phyloP scores from a whole-genome alignment of 2,888 invertebrate genomes.

The Erynnis tages region DNA sequence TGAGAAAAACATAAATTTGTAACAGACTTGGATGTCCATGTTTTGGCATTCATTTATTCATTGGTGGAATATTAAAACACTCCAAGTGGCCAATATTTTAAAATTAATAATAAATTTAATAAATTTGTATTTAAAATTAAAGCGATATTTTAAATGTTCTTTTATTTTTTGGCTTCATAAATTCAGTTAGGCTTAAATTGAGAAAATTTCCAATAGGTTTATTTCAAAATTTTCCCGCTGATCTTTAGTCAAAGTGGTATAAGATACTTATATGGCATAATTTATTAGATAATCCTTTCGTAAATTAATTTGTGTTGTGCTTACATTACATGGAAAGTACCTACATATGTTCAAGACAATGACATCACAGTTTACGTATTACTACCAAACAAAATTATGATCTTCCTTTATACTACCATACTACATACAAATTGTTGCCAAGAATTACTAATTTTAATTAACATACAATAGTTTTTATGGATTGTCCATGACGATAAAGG shows the following conservation, averaged over 20 bases:
- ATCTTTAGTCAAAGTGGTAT: too few species aligned
- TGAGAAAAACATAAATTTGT: too few species aligned
- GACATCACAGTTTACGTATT: conserved; percentile 4
- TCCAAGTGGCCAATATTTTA: too few species aligned
- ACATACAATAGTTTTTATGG: not conserved
- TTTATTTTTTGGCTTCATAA: too few species aligned
- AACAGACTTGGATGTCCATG: not conserved
- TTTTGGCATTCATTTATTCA: not conserved
- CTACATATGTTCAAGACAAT: conserved; percentile 30
- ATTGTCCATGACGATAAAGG: too few species aligned
- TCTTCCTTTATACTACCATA: not conserved
- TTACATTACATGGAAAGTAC: not conserved
- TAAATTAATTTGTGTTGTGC: not conserved
- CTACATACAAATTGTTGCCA: conserved; percentile 6
- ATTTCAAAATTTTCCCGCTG: too few species aligned
- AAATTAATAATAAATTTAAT: too few species aligned
- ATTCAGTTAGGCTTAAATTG: too few species aligned
- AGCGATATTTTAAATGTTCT: too few species aligned
- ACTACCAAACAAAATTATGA: conserved; percentile 1
- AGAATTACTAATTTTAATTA: not conserved
- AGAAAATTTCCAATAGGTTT: too few species aligned
- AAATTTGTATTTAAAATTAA: too few species aligned
- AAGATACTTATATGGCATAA: not conserved
- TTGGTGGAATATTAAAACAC: too few species aligned
- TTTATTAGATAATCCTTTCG: not conserved